These are phyloP conservation scores for Pangasius macronema DNA, from an alignment of 2,797 vertebrate genomes.

Conservation along the genomic window DNA sequence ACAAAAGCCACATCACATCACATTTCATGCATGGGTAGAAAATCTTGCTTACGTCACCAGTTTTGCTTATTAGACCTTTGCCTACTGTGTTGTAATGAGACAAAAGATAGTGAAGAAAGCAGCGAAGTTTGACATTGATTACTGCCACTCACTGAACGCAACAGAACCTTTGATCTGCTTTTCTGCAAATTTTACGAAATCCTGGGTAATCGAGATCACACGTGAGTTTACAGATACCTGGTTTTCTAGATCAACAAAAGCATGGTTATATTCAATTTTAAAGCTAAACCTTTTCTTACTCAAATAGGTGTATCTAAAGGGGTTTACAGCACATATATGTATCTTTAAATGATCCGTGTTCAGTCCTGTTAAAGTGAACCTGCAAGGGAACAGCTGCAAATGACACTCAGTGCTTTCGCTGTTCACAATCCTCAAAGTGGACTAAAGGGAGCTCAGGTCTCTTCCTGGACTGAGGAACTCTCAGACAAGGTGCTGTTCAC, in stretches of 20 bases:
- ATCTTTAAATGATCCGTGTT: background rate
- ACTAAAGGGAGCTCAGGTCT: background rate
- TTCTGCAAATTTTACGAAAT: background rate
- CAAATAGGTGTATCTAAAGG: background rate
- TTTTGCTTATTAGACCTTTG: slow-evolving; percentile 3
- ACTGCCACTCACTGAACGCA: background rate
- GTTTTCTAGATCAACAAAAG: background rate
- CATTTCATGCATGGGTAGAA: background rate
- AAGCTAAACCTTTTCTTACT: background rate
- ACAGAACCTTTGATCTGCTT: slow-evolving; percentile 13
- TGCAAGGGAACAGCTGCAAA: background rate
- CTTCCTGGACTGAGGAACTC: background rate
- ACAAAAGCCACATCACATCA: background rate
- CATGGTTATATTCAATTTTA: background rate
- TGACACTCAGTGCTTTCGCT: background rate
- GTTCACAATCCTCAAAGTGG: background rate
- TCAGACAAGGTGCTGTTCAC: background rate
- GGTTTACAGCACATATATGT: background rate
- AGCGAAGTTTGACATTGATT: background rate
- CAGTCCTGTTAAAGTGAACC: no score
- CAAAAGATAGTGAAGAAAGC: background rate
- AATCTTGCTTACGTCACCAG: background rate
- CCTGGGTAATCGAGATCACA: background rate
- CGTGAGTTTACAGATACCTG: background rate
- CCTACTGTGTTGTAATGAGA: background rate